Conservation (phyloP, 2,113 vertebrate species). For the Craseonycteris thonglongyai region DNA sequence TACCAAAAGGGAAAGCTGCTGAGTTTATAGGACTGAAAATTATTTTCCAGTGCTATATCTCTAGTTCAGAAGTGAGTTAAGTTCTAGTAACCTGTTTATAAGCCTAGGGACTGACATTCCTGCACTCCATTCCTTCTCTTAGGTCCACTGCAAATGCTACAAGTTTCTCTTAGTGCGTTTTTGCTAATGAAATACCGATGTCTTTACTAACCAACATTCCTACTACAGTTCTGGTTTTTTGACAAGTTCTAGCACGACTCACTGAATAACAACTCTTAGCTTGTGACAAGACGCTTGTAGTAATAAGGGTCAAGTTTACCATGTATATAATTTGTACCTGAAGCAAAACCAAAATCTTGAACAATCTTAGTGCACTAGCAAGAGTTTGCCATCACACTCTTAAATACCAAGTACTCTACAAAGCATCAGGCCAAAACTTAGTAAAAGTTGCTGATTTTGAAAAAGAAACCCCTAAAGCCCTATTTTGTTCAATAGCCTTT, state of each 20-base stretch:
- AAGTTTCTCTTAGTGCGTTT: background rate
- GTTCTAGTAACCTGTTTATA: background rate
- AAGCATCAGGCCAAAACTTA: background rate
- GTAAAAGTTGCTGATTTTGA: background rate
- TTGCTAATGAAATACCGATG: background rate
- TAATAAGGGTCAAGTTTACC: background rate
- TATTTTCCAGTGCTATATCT: background rate
- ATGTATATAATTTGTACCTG: background rate
- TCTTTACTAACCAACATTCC: background rate
- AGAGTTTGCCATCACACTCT: background rate
- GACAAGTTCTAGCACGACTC: background rate
- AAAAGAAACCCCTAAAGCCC: background rate
- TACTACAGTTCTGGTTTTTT: background rate
- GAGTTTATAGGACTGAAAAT: background rate
- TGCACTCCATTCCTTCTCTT: background rate
- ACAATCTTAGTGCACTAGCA: background rate
- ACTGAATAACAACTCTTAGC: background rate
- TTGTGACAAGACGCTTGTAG: background rate
- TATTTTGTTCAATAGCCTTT: background rate
- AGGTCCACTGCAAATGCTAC: background rate
- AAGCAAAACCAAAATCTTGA: background rate
- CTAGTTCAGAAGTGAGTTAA: background rate
- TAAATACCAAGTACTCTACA: background rate
- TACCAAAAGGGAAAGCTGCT: background rate
- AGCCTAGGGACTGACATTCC: background rate